These are phyloP conservation scores for Volucella inflata DNA, from an alignment of 2,888 invertebrate species.

Conservation along the genomic window DNA sequence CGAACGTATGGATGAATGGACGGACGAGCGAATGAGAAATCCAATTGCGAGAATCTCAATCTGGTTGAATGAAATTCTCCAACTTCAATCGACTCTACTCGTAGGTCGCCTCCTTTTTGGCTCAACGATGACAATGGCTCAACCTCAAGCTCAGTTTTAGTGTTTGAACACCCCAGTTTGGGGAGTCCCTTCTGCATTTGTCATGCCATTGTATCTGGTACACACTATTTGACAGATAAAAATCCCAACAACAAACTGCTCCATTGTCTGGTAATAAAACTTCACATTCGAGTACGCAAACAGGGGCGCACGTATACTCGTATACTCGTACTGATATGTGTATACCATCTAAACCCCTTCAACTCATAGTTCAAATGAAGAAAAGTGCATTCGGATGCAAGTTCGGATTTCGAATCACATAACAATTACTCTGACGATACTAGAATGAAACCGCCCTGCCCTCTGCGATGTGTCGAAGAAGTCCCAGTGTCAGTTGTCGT, in stretches of 20 bases:
- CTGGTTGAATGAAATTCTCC: slow-evolving; percentile 37
- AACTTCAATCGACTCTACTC: not conserved
- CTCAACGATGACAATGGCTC: slow-evolving; percentile 23
- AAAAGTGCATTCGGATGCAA: slow-evolving; percentile 20
- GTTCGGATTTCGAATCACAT: slow-evolving; percentile 21
- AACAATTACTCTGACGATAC: slow-evolving; percentile 40
- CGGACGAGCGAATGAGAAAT: slow-evolving; percentile 7
- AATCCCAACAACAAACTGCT: slow-evolving; percentile 32
- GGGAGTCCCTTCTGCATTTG: slow-evolving; percentile 39
- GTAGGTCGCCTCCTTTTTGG: slow-evolving; percentile 3
- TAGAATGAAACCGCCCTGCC: not conserved
- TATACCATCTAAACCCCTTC: too few species aligned
- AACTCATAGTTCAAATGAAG: slow-evolving; percentile 9
- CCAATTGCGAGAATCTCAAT: slow-evolving; percentile 25
- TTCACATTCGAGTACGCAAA: not conserved
- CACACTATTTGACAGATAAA: slow-evolving; percentile 43
- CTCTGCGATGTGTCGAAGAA: not conserved
- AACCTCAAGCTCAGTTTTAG: slow-evolving; percentile 7
- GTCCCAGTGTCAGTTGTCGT: not conserved
- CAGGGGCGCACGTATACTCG: not conserved
- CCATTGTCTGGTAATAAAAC: slow-evolving; percentile 55
- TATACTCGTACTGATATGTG: too few species aligned
- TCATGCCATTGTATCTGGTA: slow-evolving; percentile 41
- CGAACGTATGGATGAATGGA: slow-evolving; percentile 10
- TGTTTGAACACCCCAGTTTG: too few species aligned